These are phyloP conservation scores for Chloroceryle aenea DNA, from an alignment of 2,113 vertebrate genomes.

Conservation along the genomic window DNA sequence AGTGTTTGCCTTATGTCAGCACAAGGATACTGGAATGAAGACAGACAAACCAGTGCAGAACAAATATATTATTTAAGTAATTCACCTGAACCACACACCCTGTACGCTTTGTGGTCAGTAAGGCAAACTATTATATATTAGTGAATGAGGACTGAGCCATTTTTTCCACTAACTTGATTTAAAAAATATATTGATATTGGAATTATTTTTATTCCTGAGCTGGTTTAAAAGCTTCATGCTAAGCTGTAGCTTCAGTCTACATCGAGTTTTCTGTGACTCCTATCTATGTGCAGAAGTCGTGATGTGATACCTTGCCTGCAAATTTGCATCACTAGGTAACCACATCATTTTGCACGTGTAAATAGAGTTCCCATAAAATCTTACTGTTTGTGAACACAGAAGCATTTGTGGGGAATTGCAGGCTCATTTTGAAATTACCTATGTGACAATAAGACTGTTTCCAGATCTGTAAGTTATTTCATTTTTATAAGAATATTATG, in stretches of 20 bases:
- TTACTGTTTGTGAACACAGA: not conserved
- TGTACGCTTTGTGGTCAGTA: not conserved
- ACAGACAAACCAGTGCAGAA: not conserved
- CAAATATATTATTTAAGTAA: not conserved
- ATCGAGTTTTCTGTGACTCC: not conserved
- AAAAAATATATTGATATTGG: not conserved
- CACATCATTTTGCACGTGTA: not conserved
- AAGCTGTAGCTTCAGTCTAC: not conserved
- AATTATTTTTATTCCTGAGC: not conserved
- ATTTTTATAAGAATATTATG: conserved; percentile 17
- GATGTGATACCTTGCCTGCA: not conserved
- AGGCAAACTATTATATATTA: not conserved
- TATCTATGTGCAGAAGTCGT: not conserved
- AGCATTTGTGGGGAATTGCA: conserved; percentile 34
- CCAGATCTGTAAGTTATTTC: conserved; percentile 34
- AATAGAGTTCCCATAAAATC: not conserved
- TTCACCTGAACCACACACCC: not conserved
- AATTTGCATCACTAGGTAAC: not conserved
- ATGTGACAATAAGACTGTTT: conserved; percentile 45
- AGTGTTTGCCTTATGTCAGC: not conserved
- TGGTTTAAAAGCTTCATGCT: not conserved
- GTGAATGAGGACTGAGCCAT: not conserved
- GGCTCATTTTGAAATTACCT: not conserved
- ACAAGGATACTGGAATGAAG: not conserved
- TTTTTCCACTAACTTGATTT: not conserved